These are phyloP conservation scores for Anorthoa munda DNA, from an alignment of 2,888 invertebrate species.

Conservation along the genomic window DNA sequence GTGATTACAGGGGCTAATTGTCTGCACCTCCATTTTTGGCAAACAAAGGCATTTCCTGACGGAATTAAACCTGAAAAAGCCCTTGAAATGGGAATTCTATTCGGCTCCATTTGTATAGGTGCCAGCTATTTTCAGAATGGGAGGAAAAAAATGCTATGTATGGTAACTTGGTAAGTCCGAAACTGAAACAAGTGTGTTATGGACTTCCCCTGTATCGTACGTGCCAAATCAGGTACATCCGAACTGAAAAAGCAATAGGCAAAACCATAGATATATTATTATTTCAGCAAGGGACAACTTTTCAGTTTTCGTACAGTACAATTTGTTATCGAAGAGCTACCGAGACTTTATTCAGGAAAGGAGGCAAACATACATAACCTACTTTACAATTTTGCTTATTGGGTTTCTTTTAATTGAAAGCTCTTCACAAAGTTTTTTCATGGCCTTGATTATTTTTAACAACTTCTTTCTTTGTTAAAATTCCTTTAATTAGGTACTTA, in stretches of 20 bases:
- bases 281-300: not conserved
- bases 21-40: not conserved
- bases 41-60: not conserved
- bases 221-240: constrained; percentile 19
- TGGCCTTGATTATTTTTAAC: not conserved
- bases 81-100: not conserved
- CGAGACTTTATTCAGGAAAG: not conserved
- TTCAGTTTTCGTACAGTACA: not conserved
- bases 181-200: not conserved
- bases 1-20: not conserved
- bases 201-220: constrained; percentile 19
- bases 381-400: not conserved
- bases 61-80: not conserved
- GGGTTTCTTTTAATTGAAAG: not conserved
- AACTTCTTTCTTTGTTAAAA: too few relatives aligned
- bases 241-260: not conserved
- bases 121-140: constrained; percentile 1
- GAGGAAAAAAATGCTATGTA: constrained; percentile 16
- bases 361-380: not conserved
- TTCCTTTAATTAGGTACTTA: too few relatives aligned
- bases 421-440: not conserved
- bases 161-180: constrained; percentile 2
- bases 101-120: too few relatives aligned
- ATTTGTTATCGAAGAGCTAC: not conserved
- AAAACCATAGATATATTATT: not conserved